Evolutionary conservation across 2,888 invertebrate species (phyloP), one percentile per base, ranked within the genome.

Genomic region (Polyommatus icarus): DNA sequence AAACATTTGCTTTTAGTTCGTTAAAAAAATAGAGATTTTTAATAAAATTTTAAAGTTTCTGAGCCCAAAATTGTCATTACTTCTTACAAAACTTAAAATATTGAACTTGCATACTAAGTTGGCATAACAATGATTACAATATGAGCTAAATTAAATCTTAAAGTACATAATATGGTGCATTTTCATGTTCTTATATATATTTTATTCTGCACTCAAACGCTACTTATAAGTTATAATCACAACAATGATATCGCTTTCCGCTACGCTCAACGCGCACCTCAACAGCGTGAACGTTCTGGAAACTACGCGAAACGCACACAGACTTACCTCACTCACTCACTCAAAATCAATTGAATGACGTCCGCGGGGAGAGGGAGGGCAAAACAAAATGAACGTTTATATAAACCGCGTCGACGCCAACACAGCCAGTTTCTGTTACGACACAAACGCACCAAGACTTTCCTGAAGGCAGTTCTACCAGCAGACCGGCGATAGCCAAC

Each of bases 371-470:
- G 76, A 81, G 82, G 81, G 78, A 82, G 84, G 85, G 80, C 81
- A 50, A 82, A 81, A 82, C 82, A 82, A 84, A 87, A 83, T 84
- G 82, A 81, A 84, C 81, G 88, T 89, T 90, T 93, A 93, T 91
- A 94, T 92, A 84, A 86, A 80, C 83, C 88, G 89, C 87, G 85
- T 87, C 83, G 79, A 87, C 88, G 84, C 88, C 83, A 79, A 80
- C 57, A 76, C 80, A 87, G 88, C 88, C 92, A 94, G 93, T 93
- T 91, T 87, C 83, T 82, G 85, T 91, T 85, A 81, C 85, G 87
- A 89, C 85, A 89, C 89, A 91, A 90, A 90, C 89, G 90, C 88
- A 89, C 81, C 84, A 84, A 84, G 83, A 86, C 61, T 46, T 80
- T 85, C 82, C 79, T 86, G 86, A 86, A 85, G 83, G 85, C 85